Conservation (phyloP, 2,113 vertebrate genomes). For the Lycocorax pyrrhopterus region DNA sequence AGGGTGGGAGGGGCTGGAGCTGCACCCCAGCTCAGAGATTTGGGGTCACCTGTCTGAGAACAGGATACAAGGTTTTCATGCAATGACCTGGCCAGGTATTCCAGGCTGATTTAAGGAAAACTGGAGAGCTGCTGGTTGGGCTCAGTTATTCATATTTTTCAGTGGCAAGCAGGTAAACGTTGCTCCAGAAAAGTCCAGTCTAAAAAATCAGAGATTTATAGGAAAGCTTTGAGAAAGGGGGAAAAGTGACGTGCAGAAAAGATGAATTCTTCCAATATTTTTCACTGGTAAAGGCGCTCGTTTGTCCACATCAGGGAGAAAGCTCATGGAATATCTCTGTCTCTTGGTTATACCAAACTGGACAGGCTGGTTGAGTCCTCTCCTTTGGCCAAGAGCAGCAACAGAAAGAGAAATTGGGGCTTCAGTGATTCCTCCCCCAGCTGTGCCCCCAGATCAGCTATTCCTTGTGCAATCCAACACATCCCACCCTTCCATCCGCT, state of each 20-base stretch:
- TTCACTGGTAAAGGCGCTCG: background rate
- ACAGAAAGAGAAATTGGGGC: background rate
- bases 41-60: background rate
- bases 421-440: background rate
- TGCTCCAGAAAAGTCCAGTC: background rate
- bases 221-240: background rate
- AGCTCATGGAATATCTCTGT: background rate
- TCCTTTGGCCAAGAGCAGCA: background rate
- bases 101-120: background rate
- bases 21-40: background rate
- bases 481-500: background rate
- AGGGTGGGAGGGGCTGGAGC: background rate
- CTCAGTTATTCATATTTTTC: background rate
- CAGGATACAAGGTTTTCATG: background rate
- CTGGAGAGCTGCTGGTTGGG: background rate
- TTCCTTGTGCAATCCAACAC: background rate
- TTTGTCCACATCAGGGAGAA: background rate
- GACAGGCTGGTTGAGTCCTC: background rate
- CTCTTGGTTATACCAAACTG: background rate
- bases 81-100: accelerated
- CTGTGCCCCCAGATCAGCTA: background rate
- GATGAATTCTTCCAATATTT: background rate
- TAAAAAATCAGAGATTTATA: background rate
- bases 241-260: background rate
- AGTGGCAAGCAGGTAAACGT: accelerated